Base-by-base conservation (phyloP, 2,888 invertebrate genomes). In the Agonum fuliginosum region DNA sequence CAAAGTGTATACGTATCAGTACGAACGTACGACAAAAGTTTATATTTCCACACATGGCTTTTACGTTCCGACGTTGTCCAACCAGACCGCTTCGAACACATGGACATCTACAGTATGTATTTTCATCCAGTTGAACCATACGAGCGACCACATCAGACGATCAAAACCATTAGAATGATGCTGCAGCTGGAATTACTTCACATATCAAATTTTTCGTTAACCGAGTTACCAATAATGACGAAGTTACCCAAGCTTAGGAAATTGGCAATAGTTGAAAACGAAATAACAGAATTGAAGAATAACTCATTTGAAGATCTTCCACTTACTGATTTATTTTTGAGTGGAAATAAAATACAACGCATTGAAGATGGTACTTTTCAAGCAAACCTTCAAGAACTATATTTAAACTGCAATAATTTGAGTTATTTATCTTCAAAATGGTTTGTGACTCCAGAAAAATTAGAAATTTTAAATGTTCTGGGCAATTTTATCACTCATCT, bases 231-330 rank as follows among this genome's bases (percentile, higher is more conserved):
- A 20, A 22, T 37, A 10, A 41, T 67, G 8, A 2, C 14, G 19
- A 43, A 41, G n/a, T 6, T 67, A 22, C 67, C 67, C 1, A 41
- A 41, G n/a, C 24, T 67, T 20, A 17, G 24, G 24, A 67, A 67
- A 67, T 43, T 67, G 22, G 67, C 67, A 20, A 14, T 67, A 10
- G 17, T 67, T 0, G 12, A 34, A 19, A 67, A 67, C 22, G 43
- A 67, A 43, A 37, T 67, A 14, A 67, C 67, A 67, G 43, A 41
- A 41, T 22, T 67, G 41, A 67, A 41, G 43, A 67, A 67, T 43
- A 22, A 37, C 0, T 37, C 67, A n/a, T 41, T 67, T 8, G 20
- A n/a, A 6, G 37, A 24, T 22, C 37, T 67, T 10, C 20, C 43
- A 14, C 41, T 67, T 1, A 43, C 20, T 6, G 37, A 37, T 43